Percentiles rank a stretch among this genome's conserved stretches.
These are phyloP conservation scores for Drosophila insularis DNA, from an alignment of 1,140 invertebrate genomes.

Conservation along the genomic window DNA sequence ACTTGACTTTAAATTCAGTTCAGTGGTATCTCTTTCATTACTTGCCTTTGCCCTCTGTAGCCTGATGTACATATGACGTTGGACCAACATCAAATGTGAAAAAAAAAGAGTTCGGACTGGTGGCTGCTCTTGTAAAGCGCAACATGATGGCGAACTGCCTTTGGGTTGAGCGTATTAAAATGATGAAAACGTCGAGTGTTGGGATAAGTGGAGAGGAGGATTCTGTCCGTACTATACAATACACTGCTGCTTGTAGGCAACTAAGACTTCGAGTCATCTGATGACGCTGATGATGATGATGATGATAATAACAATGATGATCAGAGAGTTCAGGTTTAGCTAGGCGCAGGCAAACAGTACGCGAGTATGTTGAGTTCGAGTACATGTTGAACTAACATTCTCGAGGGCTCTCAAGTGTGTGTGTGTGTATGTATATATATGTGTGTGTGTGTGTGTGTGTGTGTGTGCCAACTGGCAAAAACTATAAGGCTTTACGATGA, in stretches of 20 bases:
- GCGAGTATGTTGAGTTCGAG: constrained; percentile 60
- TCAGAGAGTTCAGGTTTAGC: constrained; percentile 41
- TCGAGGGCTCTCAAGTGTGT: constrained; percentile 67
- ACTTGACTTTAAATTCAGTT: too few species aligned
- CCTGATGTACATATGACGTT: too few species aligned
- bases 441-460: neutral
- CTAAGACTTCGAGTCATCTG: constrained; percentile 37
- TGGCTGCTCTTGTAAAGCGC: constrained; percentile 29
- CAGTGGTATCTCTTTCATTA: too few species aligned
- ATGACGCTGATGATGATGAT: constrained; percentile 5
- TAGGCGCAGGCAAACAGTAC: constrained; percentile 62
- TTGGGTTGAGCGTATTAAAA: constrained; percentile 47
- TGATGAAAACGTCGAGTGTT: constrained; percentile 69
- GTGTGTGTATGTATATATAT: too few species aligned
- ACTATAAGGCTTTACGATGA: constrained; percentile 28
- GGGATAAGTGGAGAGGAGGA: constrained; percentile 14
- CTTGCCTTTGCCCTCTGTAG: neutral
- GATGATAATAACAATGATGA: constrained; percentile 32
- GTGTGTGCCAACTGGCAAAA: constrained; percentile 56
- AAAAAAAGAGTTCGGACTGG: neutral
- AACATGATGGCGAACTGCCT: constrained; percentile 22
- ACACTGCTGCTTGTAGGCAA: constrained; percentile 14
- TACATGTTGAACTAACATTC: constrained; percentile 79
- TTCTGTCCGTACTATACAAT: constrained; percentile 19
- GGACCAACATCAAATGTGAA: neutral